A percentile compares a stretch with the other conserved stretches of the same genome.
Evolutionary conservation across 2,888 invertebrate species (phyloP).

Genomic region (Balanococcus diminutus): DNA sequence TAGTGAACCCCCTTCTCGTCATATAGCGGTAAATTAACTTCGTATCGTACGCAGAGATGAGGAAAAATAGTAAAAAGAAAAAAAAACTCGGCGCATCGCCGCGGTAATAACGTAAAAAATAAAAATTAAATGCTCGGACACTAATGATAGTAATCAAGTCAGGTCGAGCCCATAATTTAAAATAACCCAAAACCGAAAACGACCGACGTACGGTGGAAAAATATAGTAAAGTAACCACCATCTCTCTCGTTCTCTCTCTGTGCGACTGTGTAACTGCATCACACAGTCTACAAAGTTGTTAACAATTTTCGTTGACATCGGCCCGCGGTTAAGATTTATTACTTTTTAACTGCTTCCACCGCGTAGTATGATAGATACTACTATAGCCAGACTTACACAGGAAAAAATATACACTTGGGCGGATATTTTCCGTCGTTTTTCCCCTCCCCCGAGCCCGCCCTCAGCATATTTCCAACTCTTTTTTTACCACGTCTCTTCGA

Average conservation of each 20-base stretch:
- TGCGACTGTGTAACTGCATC: background rate
- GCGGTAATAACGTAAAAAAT: conserved; percentile 48
- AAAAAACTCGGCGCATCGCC: conserved; percentile 41
- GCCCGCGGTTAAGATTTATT: conserved; percentile 54
- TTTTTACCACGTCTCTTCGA: background rate
- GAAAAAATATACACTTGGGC: background rate
- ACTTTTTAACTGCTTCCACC: conserved; percentile 53
- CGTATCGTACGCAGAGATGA: background rate
- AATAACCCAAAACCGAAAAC: conserved; percentile 50
- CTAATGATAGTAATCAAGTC: conserved; percentile 56
- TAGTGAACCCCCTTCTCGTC: background rate
- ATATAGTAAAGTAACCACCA: conserved; percentile 47
- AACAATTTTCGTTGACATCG: conserved; percentile 55
- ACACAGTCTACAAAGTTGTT: conserved; percentile 53
- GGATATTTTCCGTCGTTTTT: background rate
- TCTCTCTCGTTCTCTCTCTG: too few relatives aligned
- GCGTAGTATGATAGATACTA: too few relatives aligned
- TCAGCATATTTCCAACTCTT: too few relatives aligned
- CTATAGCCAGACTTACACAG: background rate
- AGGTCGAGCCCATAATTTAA: conserved; percentile 53
- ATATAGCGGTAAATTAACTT: background rate
- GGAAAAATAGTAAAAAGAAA: background rate
- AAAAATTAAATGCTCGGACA: conserved; percentile 55
- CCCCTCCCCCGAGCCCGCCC: too few relatives aligned
- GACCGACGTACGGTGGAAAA: background rate